Evolutionary conservation across 1,140 invertebrate genomes (phyloP).

Genomic region (Eupristina koningsbergeri): DNA sequence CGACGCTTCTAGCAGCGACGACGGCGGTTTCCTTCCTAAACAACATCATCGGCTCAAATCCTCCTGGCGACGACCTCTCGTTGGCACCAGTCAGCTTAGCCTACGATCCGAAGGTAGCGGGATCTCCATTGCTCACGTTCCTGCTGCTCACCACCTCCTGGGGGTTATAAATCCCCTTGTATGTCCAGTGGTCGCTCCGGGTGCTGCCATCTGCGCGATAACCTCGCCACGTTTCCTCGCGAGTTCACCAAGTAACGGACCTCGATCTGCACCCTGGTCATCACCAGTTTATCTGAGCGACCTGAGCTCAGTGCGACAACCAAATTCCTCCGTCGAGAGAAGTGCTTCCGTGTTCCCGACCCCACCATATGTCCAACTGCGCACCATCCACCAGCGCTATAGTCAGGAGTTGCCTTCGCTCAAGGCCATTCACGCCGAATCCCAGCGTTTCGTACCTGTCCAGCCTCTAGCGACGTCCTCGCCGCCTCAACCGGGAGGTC

Average conservation of each 20-base stretch:
- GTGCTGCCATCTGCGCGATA: slow-evolving; percentile 67
- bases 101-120: slow-evolving; percentile 79
- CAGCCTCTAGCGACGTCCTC: slow-evolving; percentile 74
- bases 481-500: slow-evolving; percentile 66
- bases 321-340: slow-evolving; percentile 84
- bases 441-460: slow-evolving; percentile 75
- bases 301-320: slow-evolving; percentile 87
- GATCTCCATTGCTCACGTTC: slow-evolving; percentile 70
- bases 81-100: slow-evolving; percentile 80
- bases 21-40: slow-evolving; percentile 83
- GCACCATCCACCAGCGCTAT: slow-evolving; percentile 79
- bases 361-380: slow-evolving; percentile 77
- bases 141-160: slow-evolving; percentile 54
- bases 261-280: slow-evolving; percentile 73
- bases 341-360: slow-evolving; percentile 76
- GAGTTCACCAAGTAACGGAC: slow-evolving; percentile 71
- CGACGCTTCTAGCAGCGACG: slow-evolving; percentile 83
- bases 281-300: slow-evolving; percentile 85
- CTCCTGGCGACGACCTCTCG: slow-evolving; percentile 78
- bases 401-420: slow-evolving; percentile 83
- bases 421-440: slow-evolving; percentile 82
- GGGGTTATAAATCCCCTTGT: slow-evolving; percentile 59
- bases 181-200: slow-evolving; percentile 59
- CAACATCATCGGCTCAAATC: slow-evolving; percentile 69
- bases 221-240: slow-evolving; percentile 70